A percentile compares a stretch with the other conserved stretches of the same genome.
These are phyloP conservation scores for Drosophila monieri DNA, from an alignment of 2,888 invertebrate genomes.

Conservation along the genomic window DNA sequence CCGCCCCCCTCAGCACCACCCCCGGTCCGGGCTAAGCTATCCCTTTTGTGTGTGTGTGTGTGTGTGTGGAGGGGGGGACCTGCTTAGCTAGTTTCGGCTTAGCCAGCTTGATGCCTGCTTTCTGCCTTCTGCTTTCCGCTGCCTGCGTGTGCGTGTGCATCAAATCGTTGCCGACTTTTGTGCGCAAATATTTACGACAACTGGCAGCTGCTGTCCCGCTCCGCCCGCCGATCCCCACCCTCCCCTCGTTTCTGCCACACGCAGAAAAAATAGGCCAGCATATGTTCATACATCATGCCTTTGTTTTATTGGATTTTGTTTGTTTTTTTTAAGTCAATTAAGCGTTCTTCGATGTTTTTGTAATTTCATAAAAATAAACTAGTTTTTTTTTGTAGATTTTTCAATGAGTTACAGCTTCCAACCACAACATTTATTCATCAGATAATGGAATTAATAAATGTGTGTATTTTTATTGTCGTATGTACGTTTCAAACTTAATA, in stretches of 20 bases:
- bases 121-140: neutral
- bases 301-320: neutral
- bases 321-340: neutral
- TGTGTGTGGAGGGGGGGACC: neutral
- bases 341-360: neutral
- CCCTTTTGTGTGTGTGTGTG: slow-evolving; percentile 20
- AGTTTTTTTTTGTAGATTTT: neutral
- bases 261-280: slow-evolving; percentile 11
- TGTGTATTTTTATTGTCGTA: too few relatives aligned
- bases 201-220: slow-evolving; percentile 67
- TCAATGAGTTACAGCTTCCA: neutral
- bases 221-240: slow-evolving; percentile 9
- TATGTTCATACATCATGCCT: neutral
- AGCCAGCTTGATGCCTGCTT: slow-evolving; percentile 4
- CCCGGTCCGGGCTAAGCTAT: slow-evolving; percentile 20
- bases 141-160: slow-evolving; percentile 48
- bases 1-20: slow-evolving; percentile 32
- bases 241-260: slow-evolving; percentile 8
- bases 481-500: too few relatives aligned
- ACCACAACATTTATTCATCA: neutral
- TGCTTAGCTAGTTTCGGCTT: slow-evolving; percentile 40
- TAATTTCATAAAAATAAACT: slow-evolving; percentile 4
- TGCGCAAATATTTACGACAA: slow-evolving; percentile 78
- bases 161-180: slow-evolving; percentile 79
- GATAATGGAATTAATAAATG: neutral